Base-by-base conservation (phyloP, 2,888 invertebrate species). In the Oscheius onirici region DNA sequence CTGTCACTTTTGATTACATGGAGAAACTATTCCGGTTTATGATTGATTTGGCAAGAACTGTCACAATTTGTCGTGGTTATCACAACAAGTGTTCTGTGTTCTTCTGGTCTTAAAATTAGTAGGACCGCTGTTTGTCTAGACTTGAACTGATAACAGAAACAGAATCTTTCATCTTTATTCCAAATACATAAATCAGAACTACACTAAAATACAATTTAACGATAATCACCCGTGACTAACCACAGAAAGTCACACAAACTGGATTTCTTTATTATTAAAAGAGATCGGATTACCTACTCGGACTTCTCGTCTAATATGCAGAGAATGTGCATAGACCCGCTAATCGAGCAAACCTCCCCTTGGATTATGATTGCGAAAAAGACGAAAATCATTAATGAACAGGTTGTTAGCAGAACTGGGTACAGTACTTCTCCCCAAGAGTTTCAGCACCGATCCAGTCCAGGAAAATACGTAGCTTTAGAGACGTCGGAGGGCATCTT, bases 341-440 rank as follows among this genome's bases (percentile, higher is more conserved):
- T 63, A 63, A 63, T 63, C 34, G 20, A 49, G 63, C 46, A 28
- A 34, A 63, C 46, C n/a, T 24, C 41, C 58, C 40, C n/a, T 15
- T 46, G 3, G 46, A 46, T 46, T 46, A 46, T 46, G 46, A 20
- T 46, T 46, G n/a, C 22, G 15, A n/a, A 34, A 24, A 34, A 28
- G 63, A n/a, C 1, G 55, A 55, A 26, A n/a, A 55, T 26, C 26
- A 26, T 11, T 55, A 28, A 8, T 26, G 55, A 28, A 10, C 28
- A 55, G 26, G 22, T 46, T 24, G 20, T 65, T 52, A 68, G n/a
- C 43, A 55, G 55, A 68, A 68, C 26, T 68, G 67, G n/a, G 44
- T 44, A 22, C 67, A 68, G 46, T 68, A 68, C 46, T 68, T 68
- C 24, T 52, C 55, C 15, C 67, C 67, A 11, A 68, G 44, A 2